Base-by-base conservation (phyloP, 2,888 invertebrate genomes). In the Anarsia innoxiella region DNA sequence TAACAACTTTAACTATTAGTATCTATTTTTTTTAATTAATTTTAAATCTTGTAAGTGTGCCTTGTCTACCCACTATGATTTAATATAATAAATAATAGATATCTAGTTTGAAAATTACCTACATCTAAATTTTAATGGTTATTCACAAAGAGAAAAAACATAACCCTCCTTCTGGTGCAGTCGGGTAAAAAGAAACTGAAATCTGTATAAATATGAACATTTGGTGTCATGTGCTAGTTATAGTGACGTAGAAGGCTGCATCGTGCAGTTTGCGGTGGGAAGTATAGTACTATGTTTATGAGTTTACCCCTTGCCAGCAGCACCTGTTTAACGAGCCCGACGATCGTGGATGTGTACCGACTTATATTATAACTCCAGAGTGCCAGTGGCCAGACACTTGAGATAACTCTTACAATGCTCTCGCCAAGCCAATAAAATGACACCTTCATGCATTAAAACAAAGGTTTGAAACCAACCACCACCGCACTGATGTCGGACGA, bases 391-490 rank as follows among this genome's bases (percentile, higher is more conserved):
- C 51, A 56, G 51, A 52, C 56, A 55, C 56, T 55, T 51, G 50
- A 53, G 25, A 25, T 12, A 25, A 23, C 14, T 25, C 23, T n/a
- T n/a, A n/a, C n/a, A n/a, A n/a, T n/a, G n/a, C n/a, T 12, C 13
- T 3, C 23, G 13, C 25, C 19, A 66, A 73, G 13, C 25, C 19
- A 66, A 73, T 76, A 76, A 77, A 78, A 70, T 58, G 57, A 57
- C 66, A 72, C 68, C 71, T 66, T 57, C 65, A 66, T 71, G 69
- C 70, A 70, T 75, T 64, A 68, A 68, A 68, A 41, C 41, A 35
- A 41, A 16, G 31, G 23, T 19, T 31, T 6, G 12, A 10, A 8
- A 40, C 40, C 31, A 12, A 14, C 12, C 10, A 51, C 42, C 51
- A 50, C 49, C 55, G 42, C 46, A 49, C 46, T 54, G 54, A 54